Evolutionary conservation across 2,888 invertebrate species (phyloP).

Genomic region (Dicranocentrus wangi): DNA sequence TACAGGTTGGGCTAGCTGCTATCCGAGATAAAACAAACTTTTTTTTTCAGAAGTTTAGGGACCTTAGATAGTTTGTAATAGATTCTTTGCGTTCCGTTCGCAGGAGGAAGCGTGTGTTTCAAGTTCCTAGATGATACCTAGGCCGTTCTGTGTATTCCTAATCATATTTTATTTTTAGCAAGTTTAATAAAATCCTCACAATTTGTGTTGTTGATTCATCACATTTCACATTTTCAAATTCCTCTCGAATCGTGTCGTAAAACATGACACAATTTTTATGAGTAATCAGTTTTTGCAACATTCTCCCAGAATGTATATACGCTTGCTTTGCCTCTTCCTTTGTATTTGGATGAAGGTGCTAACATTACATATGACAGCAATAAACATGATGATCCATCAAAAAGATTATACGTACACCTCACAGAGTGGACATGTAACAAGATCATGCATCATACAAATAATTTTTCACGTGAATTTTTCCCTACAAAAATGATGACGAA

Average conservation of each 20-base stretch:
- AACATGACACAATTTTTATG: not conserved
- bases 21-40: no score
- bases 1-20: no score
- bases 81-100: no score
- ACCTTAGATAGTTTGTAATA: no score
- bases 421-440: constrained; percentile 7
- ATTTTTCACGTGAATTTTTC: constrained; percentile 22
- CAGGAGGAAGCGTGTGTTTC: no score
- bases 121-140: no score
- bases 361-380: constrained; percentile 14
- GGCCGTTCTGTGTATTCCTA: no score
- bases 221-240: not conserved
- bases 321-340: not conserved
- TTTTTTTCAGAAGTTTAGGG: no score
- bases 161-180: no score
- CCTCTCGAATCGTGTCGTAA: not conserved
- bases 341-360: not conserved
- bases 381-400: constrained; percentile 18
- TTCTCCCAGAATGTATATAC: not conserved
- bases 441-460: constrained; percentile 20
- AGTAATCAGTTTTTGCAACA: constrained; percentile 9
- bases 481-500: constrained; percentile 11
- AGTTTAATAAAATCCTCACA: no score
- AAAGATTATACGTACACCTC: not conserved
- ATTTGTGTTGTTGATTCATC: no score